Percentiles rank a stretch among this genome's conserved stretches.
Evolutionary conservation across 2,113 vertebrate species (phyloP).

Genomic region (Pardalotus punctatus): DNA sequence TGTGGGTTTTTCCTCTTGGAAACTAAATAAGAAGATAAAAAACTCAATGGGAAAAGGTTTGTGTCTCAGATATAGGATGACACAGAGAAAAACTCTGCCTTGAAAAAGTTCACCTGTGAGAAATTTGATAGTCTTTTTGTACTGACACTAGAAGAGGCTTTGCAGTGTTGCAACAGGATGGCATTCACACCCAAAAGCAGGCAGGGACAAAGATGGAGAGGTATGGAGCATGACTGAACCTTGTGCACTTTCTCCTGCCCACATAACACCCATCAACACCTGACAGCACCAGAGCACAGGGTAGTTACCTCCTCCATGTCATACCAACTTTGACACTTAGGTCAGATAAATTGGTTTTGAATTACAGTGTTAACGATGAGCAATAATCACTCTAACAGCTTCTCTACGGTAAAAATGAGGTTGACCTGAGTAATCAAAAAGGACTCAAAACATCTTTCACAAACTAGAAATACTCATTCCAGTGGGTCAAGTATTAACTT

Average conservation of each 20-base stretch:
- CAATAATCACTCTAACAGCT: not conserved
- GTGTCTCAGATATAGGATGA: not conserved
- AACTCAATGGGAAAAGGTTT: not conserved
- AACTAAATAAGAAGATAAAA: not conserved
- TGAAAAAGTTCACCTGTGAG: not conserved
- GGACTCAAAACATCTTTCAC: not conserved
- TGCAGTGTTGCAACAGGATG: not conserved
- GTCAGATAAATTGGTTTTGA: not conserved
- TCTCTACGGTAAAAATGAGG: not conserved
- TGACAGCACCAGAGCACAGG: not conserved
- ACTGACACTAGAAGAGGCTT: not conserved
- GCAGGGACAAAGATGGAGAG: not conserved
- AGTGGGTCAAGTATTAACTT: not conserved
- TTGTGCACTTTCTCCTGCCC: not conserved
- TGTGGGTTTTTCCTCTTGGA: not conserved
- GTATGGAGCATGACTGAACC: not conserved
- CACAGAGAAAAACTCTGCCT: not conserved
- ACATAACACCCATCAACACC: not conserved
- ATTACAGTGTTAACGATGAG: not conserved
- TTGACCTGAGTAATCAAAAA: not conserved
- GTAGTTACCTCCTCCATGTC: not conserved
- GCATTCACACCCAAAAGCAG: not conserved
- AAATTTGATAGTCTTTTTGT: not conserved
- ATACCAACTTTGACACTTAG: not conserved
- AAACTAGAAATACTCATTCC: not conserved